A percentile compares a stretch with the other conserved stretches of the same genome.
These are phyloP conservation scores for Pagetopsis macropterus DNA, from an alignment of 2,797 vertebrate genomes.

Conservation along the genomic window DNA sequence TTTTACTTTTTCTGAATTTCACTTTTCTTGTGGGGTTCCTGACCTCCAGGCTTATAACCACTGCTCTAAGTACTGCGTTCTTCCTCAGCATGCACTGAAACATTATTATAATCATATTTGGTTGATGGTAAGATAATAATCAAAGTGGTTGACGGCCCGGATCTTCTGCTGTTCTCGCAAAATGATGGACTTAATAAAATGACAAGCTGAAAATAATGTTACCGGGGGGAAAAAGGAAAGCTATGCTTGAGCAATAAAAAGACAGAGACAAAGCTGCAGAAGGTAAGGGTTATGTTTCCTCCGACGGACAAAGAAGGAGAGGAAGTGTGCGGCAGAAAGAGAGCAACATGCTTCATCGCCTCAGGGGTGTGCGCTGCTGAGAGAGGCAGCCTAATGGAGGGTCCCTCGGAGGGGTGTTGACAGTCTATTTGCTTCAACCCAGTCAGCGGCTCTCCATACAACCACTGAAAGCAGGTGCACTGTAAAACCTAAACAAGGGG, in stretches of 20 bases:
- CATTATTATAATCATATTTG: constrained; percentile 19
- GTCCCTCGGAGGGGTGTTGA: constrained; percentile 71
- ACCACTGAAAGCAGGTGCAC: constrained; percentile 70
- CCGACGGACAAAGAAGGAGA: constrained; percentile 63
- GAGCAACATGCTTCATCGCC: constrained; percentile 71
- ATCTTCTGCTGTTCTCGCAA: neutral
- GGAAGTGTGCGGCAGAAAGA: constrained; percentile 55
- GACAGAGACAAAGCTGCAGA: constrained; percentile 39
- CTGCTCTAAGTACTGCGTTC: neutral
- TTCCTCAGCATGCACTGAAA: neutral
- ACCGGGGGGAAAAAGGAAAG: constrained; percentile 8
- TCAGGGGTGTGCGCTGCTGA: constrained; percentile 64
- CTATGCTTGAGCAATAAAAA: constrained; percentile 34
- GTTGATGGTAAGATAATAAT: constrained; percentile 21
- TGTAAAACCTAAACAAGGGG: constrained; percentile 61
- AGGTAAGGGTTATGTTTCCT: constrained; percentile 55
- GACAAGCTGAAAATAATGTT: constrained; percentile 30
- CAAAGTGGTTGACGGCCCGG: constrained; percentile 20
- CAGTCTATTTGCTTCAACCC: constrained; percentile 76
- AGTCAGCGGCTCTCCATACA: constrained; percentile 68
- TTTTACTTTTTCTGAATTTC: neutral
- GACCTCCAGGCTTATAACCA: neutral
- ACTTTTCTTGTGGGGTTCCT: neutral
- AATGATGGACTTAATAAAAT: constrained; percentile 28
- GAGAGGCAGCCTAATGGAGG: constrained; percentile 79